Evolutionary conservation across 2,113 vertebrate genomes (phyloP).

Genomic region (Microcebus lehilahytsara): DNA sequence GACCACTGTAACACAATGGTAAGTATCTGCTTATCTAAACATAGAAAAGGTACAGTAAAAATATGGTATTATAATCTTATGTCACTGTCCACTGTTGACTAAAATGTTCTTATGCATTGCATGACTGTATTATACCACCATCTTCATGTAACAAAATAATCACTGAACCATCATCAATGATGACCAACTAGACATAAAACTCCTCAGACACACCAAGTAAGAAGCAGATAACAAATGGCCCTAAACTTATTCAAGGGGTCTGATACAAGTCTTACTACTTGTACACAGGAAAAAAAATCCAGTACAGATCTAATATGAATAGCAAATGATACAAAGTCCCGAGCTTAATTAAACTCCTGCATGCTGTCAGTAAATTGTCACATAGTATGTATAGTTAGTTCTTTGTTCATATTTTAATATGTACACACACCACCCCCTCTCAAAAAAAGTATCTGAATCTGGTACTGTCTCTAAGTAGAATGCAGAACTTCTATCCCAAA

Average conservation of each 20-base stretch:
- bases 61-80: too few relatives aligned
- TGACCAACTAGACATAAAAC: not conserved
- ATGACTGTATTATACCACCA: not conserved
- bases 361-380: not conserved
- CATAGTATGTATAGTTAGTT: not conserved
- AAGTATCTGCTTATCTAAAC: not conserved
- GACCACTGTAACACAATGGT: not conserved
- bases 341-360: not conserved
- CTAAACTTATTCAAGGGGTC: not conserved
- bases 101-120: not conserved
- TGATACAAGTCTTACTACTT: not conserved
- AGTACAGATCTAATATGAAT: slow-evolving; percentile 14
- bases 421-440: not conserved
- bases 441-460: slow-evolving; percentile 36
- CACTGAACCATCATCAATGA: not conserved
- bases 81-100: too few relatives aligned
- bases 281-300: not conserved
- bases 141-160: slow-evolving; percentile 36
- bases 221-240: not conserved
- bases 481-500: slow-evolving; percentile 25
- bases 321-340: not conserved
- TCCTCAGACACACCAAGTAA: not conserved
- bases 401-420: not conserved
- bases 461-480: not conserved
- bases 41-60: too few relatives aligned